Conservation (phyloP, 92 coral and sea anemone genomes). For the Palythoa grandiflora region DNA sequence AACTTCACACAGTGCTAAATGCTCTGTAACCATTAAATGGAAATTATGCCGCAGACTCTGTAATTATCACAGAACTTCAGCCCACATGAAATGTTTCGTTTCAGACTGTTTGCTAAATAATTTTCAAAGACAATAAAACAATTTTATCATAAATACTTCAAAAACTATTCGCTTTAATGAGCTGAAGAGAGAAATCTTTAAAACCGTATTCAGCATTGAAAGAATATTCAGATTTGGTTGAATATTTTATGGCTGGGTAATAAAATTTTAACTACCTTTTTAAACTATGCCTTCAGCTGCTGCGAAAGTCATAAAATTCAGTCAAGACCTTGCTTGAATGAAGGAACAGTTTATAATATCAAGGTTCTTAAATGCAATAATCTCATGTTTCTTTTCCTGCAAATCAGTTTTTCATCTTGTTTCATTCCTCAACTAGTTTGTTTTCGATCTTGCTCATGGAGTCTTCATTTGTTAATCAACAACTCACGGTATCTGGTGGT, state of each 20-base stretch:
- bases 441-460: too few relatives aligned
- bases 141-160: not conserved
- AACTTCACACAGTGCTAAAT: too few relatives aligned
- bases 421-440: too few relatives aligned
- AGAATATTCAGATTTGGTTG: not conserved
- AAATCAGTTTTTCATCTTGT: too few relatives aligned
- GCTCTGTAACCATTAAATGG: not conserved
- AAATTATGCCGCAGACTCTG: not conserved
- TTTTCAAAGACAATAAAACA: not conserved
- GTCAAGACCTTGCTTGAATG: not conserved
- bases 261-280: not conserved
- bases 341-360: not conserved
- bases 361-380: not conserved
- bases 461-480: too few relatives aligned
- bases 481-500: too few relatives aligned
- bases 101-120: not conserved
- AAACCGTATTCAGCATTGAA: not conserved
- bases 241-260: not conserved
- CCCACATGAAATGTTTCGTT: not conserved
- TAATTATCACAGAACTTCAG: not conserved
- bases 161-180: conserved; percentile 12
- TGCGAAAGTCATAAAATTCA: not conserved
- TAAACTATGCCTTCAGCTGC: not conserved
- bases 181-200: not conserved
- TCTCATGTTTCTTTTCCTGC: too few relatives aligned